Conservation (phyloP, 2,797 vertebrate species). For the Schizopygopsis pylzovi region DNA sequence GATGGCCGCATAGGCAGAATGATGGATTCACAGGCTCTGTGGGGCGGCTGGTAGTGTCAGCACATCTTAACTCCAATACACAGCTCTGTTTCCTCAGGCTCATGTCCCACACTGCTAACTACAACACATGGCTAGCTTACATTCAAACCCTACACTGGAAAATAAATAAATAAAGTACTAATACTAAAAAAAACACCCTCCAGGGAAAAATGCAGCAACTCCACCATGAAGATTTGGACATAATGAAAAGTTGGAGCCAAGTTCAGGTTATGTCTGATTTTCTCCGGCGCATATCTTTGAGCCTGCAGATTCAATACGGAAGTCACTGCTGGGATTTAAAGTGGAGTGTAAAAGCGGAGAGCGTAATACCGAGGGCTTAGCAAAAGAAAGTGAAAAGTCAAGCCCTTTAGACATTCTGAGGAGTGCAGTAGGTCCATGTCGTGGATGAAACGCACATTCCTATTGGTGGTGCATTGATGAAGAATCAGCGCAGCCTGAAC, state of each 20-base stretch:
- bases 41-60: slow-evolving; percentile 65
- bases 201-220: slow-evolving; percentile 61
- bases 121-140: slow-evolving; percentile 64
- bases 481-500: slow-evolving; percentile 42
- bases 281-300: slow-evolving; percentile 68
- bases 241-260: slow-evolving; percentile 71
- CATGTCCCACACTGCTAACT: slow-evolving; percentile 59
- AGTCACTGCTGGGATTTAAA: slow-evolving; percentile 69
- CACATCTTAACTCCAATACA: slow-evolving; percentile 63
- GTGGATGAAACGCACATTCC: slow-evolving; percentile 32
- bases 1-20: slow-evolving; percentile 65
- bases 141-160: slow-evolving; percentile 54
- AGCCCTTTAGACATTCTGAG: slow-evolving; percentile 53
- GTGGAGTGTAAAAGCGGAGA: slow-evolving; percentile 57
- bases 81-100: slow-evolving; percentile 31
- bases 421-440: slow-evolving; percentile 42
- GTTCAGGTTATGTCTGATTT: slow-evolving; percentile 71
- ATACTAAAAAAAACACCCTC: slow-evolving; percentile 56
- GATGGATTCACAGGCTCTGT: slow-evolving; percentile 61
- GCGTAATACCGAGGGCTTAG: slow-evolving; percentile 64
- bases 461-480: slow-evolving; percentile 57
- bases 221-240: slow-evolving; percentile 64
- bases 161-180: slow-evolving; percentile 47
- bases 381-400: slow-evolving; percentile 58
- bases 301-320: slow-evolving; percentile 69